A percentile compares a stretch with the other conserved stretches of the same genome.
Evolutionary conservation across 2,797 vertebrate species (phyloP).

Genomic region (Hapalemur alaotrensis): DNA sequence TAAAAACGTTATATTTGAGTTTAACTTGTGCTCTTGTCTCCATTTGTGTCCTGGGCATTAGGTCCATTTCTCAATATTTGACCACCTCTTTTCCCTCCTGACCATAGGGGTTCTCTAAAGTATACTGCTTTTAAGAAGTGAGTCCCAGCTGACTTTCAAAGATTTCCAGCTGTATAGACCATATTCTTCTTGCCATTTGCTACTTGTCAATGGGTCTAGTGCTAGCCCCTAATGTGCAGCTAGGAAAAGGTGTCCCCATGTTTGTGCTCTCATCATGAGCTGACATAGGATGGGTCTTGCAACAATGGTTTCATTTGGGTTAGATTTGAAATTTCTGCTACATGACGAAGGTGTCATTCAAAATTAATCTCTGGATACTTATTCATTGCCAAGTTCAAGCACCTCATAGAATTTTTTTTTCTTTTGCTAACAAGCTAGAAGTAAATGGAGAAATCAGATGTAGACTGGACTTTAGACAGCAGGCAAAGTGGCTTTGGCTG

Average conservation of each 20-base stretch:
- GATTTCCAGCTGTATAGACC: background rate
- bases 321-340: background rate
- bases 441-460: background rate
- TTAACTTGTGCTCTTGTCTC: background rate
- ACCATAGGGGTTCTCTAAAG: background rate
- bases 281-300: background rate
- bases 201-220: background rate
- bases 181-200: background rate
- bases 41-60: background rate
- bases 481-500: background rate
- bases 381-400: background rate
- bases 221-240: background rate
- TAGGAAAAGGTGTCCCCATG: background rate
- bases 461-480: background rate
- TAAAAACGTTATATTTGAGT: background rate
- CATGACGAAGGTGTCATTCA: background rate
- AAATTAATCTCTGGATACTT: background rate
- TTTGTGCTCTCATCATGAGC: background rate
- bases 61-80: background rate
- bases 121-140: background rate
- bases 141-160: background rate
- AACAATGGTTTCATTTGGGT: background rate
- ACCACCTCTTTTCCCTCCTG: background rate
- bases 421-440: constrained; percentile 23
- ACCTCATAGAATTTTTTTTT: background rate